Percentiles rank a stretch among this genome's conserved stretches.
These are phyloP conservation scores for Uromys caudimaculatus DNA, from an alignment of 2,797 vertebrate species.

Conservation along the genomic window DNA sequence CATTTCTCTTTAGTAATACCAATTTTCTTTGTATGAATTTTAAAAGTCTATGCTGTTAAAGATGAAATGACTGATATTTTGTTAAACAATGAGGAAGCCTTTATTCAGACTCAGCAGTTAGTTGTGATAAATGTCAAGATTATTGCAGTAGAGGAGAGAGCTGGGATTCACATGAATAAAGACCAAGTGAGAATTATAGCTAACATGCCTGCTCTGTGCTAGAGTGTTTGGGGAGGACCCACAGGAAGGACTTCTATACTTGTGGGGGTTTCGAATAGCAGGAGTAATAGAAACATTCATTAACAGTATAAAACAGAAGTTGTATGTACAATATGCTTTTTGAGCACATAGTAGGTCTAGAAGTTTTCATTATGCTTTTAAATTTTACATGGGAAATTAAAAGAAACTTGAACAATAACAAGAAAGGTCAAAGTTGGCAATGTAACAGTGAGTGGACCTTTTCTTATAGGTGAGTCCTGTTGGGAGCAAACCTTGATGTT, in stretches of 20 bases:
- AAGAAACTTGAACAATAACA: background rate
- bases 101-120: background rate
- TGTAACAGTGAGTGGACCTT: background rate
- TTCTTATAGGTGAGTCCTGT: background rate
- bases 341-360: background rate
- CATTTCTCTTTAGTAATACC: slow-evolving; percentile 31
- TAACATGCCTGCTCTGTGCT: background rate
- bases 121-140: background rate
- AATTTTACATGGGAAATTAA: slow-evolving; percentile 23
- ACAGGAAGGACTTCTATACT: background rate
- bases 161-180: background rate
- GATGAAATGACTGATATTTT: background rate
- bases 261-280: background rate
- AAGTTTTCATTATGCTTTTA: slow-evolving; percentile 27
- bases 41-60: slow-evolving; percentile 48
- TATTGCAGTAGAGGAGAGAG: background rate
- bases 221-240: background rate
- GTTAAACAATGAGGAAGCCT: background rate
- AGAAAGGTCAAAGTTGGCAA: background rate
- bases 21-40: slow-evolving; percentile 20
- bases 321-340: background rate
- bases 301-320: background rate
- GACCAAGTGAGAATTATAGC: background rate
- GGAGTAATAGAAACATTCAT: background rate
- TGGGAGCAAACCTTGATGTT: background rate